Percentiles rank a stretch among this genome's conserved stretches.
Evolutionary conservation across 2,113 vertebrate genomes (phyloP).

Genomic region (mouse (Mus musculus)): DNA sequence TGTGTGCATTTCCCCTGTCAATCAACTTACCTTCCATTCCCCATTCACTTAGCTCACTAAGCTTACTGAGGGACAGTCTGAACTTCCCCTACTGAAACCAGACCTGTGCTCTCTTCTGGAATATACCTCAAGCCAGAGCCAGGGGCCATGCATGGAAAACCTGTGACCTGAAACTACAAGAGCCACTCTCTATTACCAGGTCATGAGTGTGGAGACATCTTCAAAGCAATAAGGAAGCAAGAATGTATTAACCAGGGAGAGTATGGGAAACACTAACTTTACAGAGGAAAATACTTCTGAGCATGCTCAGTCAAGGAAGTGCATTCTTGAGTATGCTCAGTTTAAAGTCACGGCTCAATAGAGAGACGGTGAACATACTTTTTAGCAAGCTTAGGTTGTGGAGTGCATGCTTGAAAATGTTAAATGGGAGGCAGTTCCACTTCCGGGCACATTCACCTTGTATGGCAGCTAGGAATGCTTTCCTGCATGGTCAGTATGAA

Average conservation of each 20-base stretch:
- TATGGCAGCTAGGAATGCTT: neutral
- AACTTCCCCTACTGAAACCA: neutral
- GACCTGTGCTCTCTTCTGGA: neutral
- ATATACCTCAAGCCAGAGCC: fast-evolving
- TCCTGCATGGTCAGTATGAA: neutral
- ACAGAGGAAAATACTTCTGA: neutral
- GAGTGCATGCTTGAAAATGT: neutral
- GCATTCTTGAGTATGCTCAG: neutral
- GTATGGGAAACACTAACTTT: neutral
- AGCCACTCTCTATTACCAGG: neutral
- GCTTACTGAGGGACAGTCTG: neutral
- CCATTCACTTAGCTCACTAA: neutral
- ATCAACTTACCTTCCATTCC: neutral
- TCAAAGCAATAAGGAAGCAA: neutral
- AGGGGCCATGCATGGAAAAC: neutral
- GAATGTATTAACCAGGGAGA: neutral
- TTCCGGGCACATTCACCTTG: neutral
- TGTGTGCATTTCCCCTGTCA: neutral
- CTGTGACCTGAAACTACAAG: neutral
- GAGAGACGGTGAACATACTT: neutral
- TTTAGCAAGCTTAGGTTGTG: neutral
- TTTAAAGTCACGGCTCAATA: neutral
- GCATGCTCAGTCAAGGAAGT: neutral
- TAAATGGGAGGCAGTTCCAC: neutral
- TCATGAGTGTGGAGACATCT: neutral